Evolutionary conservation across 2,888 invertebrate genomes (phyloP).

Genomic region (Nomada ruficornis): DNA sequence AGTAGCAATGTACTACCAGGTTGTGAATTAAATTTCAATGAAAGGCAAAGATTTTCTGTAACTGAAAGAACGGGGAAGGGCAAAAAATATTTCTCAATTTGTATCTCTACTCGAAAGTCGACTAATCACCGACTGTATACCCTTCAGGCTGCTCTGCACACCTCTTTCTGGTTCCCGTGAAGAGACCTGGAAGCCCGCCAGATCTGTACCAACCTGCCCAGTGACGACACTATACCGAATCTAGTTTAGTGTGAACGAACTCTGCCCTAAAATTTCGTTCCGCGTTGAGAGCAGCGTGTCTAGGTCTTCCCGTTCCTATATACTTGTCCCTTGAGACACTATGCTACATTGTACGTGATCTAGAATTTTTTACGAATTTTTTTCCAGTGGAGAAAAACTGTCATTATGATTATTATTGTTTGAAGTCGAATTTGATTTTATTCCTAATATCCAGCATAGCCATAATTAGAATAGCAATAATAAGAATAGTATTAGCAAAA

Average conservation of each 20-base stretch:
- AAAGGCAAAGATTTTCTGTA: too few species aligned
- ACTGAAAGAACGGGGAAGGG: background rate
- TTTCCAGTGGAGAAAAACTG: too few species aligned
- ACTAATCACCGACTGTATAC: conserved; percentile 56
- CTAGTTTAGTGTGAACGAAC: conserved; percentile 78
- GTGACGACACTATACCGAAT: conserved; percentile 74
- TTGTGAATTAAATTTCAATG: too few species aligned
- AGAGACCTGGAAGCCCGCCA: conserved; percentile 71
- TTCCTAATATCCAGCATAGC: too few species aligned
- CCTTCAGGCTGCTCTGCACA: conserved; percentile 47
- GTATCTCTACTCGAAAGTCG: conserved; percentile 40
- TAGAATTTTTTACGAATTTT: too few species aligned
- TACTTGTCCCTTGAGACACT: background rate
- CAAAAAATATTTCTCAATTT: conserved; percentile 8
- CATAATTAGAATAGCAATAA: too few species aligned
- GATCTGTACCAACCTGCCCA: conserved; percentile 52
- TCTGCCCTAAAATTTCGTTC: conserved; percentile 46
- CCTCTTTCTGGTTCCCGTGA: conserved; percentile 47
- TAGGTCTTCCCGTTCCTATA: conserved; percentile 23
- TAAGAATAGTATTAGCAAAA: too few species aligned
- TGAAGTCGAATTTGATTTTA: too few species aligned
- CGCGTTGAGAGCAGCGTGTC: conserved; percentile 26
- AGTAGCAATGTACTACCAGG: too few species aligned
- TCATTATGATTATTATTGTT: too few species aligned
- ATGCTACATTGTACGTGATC: background rate